Conservation (phyloP, 2,113 vertebrate species). For the Rhinopithecus roxellana region DNA sequence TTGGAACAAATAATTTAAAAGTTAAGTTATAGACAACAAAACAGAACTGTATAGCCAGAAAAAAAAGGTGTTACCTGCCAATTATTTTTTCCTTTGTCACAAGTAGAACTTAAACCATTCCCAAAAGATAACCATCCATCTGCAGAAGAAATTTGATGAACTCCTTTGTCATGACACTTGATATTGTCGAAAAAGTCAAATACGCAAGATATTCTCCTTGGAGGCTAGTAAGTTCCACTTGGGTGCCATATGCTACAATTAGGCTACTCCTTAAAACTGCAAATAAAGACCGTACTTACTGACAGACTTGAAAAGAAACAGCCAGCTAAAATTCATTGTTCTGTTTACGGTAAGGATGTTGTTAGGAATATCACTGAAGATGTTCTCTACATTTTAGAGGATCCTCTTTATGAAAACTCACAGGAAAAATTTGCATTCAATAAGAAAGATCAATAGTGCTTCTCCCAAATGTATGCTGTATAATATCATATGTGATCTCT, state of each 20-base stretch:
- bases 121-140: neutral
- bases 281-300: neutral
- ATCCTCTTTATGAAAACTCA: neutral
- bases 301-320: neutral
- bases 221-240: neutral
- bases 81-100: neutral
- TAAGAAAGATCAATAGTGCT: neutral
- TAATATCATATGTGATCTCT: neutral
- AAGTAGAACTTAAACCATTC: neutral
- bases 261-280: neutral
- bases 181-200: neutral
- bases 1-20: neutral
- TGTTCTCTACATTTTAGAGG: neutral
- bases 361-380: neutral
- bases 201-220: neutral
- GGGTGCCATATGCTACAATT: neutral
- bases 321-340: neutral
- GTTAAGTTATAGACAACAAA: neutral
- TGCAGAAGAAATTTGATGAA: neutral
- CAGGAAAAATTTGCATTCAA: neutral
- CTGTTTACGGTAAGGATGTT: neutral
- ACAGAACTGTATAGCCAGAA: neutral
- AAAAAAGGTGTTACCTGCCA: neutral
- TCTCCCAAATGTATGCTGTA: neutral
- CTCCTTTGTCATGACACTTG: neutral